Conservation (phyloP, 2,113 vertebrate species). For the Elgaria multicarinata region DNA sequence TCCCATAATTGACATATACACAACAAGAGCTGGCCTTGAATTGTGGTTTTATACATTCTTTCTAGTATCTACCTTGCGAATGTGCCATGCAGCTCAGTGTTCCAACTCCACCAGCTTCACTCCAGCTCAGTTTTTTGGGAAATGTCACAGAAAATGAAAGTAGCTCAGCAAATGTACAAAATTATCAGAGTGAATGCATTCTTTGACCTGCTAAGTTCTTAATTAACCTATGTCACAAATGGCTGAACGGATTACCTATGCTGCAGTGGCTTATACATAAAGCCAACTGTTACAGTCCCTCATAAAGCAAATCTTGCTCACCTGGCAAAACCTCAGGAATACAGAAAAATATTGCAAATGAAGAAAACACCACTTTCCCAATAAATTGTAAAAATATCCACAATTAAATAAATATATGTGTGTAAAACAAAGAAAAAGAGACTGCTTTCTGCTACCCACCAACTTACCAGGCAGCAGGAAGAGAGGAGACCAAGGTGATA, state of each 20-base stretch:
- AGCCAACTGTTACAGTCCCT: conserved; percentile 8
- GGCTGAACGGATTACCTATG: conserved; percentile 11
- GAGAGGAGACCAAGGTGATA: too few relatives aligned
- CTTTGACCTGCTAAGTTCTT: conserved; percentile 18
- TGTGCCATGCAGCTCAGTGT: not conserved
- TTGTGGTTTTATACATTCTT: conserved; percentile 1
- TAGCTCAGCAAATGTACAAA: conserved; percentile 12
- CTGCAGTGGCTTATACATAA: conserved; percentile 4
- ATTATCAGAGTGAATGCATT: conserved; percentile 18
- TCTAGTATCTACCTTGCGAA: not conserved
- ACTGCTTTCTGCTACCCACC: too few relatives aligned
- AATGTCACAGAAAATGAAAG: conserved; percentile 27
- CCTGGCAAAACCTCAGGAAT: not conserved
- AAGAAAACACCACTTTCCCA: not conserved
- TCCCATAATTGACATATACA: not conserved
- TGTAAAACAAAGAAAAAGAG: too few relatives aligned
- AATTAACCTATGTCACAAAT: conserved; percentile 37
- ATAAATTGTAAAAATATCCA: not conserved
- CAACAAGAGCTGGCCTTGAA: conserved; percentile 20
- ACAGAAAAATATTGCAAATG: not conserved
- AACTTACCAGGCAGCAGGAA: too few relatives aligned
- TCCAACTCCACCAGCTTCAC: not conserved
- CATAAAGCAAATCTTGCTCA: not conserved
- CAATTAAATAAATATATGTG: not conserved
- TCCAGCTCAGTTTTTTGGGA: not conserved